Base-by-base conservation (phyloP, 1,140 invertebrate genomes). In the Patella vulgata region DNA sequence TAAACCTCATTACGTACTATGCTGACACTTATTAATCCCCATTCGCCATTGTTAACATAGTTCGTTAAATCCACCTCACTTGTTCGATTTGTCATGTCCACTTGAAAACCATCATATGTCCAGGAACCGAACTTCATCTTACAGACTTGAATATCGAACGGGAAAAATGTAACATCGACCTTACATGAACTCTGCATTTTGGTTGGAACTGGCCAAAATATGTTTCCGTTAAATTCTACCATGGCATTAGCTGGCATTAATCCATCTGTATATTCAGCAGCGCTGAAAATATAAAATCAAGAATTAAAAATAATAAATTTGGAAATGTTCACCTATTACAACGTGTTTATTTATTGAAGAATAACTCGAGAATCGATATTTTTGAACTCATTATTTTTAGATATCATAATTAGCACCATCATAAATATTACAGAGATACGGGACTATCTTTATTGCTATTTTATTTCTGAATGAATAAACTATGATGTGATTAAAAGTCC, bases 171-270 rank as follows among this genome's bases (percentile, higher is more conserved):
- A 3, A 79, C 80, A 44, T 78, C 77, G n/a, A 79, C 77, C 52
- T 80, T 81, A 52, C 77, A 80, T 1, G 95, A 97, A 4, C 95
- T 97, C 83, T 99, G 98, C 79, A 98, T 97, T 81, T 98, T 98
- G 4, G 97, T 96, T 28, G 96, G 96, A 42, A 96, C 95, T 77
- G 97, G 96, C 96, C 96, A 99, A 51, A 93, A 89, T 23, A 98
- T 95, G 85, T 94, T 95, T 17, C 97, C 97, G 85, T 95, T 96
- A 82, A 93, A 91, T 78, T 75, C 68, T 0, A 87, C 73, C 77
- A 86, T 87, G 3, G 85, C 86, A 61, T 87, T 75, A 59, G 84
- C 77, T 65, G 80, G 69, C 79, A 81, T 81, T 21, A 76, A 52
- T 6, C 78, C 78, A 53, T 79, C 78, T 5, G 77, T 81, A 53